Evolutionary conservation across 2,888 invertebrate genomes (phyloP).

Genomic region (Gortyna flavago): DNA sequence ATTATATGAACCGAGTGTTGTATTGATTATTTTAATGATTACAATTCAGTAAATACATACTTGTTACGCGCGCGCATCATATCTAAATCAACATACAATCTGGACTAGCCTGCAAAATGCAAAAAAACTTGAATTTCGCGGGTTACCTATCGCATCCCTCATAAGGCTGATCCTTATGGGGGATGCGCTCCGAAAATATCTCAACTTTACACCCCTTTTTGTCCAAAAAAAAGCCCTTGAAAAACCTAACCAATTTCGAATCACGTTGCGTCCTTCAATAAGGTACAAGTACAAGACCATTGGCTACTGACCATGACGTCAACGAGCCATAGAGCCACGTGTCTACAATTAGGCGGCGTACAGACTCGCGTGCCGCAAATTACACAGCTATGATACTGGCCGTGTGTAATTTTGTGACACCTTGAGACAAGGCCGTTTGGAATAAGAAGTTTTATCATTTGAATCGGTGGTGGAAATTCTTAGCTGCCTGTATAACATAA

Average conservation of each 20-base stretch:
- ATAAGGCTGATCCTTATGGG: no score
- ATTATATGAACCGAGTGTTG: no score
- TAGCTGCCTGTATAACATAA: not conserved
- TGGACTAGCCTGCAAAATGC: no score
- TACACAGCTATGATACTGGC: conserved; percentile 37
- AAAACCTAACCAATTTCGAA: not conserved
- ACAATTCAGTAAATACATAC: no score
- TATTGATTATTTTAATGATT: no score
- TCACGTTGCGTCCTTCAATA: conserved; percentile 45
- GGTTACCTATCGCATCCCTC: no score
- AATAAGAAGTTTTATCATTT: conserved; percentile 33
- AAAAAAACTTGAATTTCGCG: no score
- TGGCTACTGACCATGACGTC: conserved; percentile 39
- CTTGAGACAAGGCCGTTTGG: conserved; percentile 69
- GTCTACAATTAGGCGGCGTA: conserved; percentile 58
- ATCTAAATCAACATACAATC: no score
- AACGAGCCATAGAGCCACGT: conserved; percentile 51
- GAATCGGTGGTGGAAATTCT: conserved; percentile 14
- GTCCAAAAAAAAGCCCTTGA: not conserved
- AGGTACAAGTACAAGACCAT: conserved; percentile 4
- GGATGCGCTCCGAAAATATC: not conserved
- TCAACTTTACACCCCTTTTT: not conserved
- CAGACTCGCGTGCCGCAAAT: conserved; percentile 66
- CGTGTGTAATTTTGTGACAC: conserved; percentile 64
- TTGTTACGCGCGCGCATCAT: no score